Percentiles rank a stretch among this genome's conserved stretches.
Evolutionary conservation across 2,797 vertebrate genomes (phyloP).

Genomic region (Myotis daubentonii): DNA sequence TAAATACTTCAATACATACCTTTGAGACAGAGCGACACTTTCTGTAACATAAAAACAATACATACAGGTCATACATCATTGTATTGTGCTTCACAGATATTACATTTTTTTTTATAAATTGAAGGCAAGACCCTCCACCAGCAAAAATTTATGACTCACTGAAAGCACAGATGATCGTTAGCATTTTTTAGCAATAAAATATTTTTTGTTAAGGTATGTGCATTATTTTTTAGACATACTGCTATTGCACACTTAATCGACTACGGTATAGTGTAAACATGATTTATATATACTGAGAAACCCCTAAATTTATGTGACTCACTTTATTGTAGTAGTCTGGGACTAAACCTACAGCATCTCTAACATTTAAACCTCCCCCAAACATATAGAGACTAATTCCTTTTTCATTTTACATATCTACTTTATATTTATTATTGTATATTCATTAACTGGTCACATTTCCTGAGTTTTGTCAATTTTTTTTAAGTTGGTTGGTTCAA

Average conservation of each 20-base stretch:
- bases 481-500: background rate
- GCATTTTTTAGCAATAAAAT: background rate
- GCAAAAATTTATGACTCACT: background rate
- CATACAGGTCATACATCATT: background rate
- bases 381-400: background rate
- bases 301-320: background rate
- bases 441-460: background rate
- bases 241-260: background rate
- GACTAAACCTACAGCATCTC: background rate
- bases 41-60: background rate
- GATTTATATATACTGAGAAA: background rate
- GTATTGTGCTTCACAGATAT: background rate
- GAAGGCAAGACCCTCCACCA: background rate
- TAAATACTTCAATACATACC: background rate
- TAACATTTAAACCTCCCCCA: background rate
- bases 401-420: conserved; percentile 1
- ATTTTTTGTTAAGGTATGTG: background rate
- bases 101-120: background rate
- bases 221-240: background rate
- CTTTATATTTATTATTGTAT: background rate
- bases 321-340: background rate
- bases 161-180: background rate
- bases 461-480: background rate
- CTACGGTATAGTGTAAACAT: background rate
- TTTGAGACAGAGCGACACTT: background rate